A percentile compares a stretch with the other conserved stretches of the same genome.
phyloP scores from a whole-genome alignment of 2,797 vertebrate genomes.

The Astyanax mexicanus region DNA sequence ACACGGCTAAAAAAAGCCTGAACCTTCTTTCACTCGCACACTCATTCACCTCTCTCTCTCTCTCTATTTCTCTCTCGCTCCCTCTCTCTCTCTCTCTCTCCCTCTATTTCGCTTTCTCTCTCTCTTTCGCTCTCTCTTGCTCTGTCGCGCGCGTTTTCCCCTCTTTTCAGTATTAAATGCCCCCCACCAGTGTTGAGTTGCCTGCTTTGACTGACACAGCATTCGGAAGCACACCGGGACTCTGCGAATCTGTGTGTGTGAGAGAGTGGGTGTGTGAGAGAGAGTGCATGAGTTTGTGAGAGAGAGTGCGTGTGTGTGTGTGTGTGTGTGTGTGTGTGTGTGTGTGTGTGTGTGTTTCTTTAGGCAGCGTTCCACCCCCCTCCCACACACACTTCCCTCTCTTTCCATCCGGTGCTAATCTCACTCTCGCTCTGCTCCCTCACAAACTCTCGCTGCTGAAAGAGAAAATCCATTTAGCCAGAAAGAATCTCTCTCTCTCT shows the following conservation, averaged over 20 bases:
- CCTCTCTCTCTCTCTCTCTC: background rate
- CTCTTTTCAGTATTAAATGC: constrained; percentile 50
- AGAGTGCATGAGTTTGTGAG: no score
- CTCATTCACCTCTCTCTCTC: background rate
- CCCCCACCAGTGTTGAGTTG: constrained; percentile 42
- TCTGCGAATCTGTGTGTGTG: constrained; percentile 31
- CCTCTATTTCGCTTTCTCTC: background rate
- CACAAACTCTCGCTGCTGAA: constrained; percentile 49
- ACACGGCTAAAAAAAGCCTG: constrained; percentile 37
- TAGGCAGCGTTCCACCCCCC: constrained; percentile 51
- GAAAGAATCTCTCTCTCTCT: constrained; percentile 32
- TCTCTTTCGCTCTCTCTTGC: constrained; percentile 1
- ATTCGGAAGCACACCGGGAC: constrained; percentile 47
- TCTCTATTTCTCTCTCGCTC: background rate
- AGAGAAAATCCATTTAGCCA: constrained; percentile 52
- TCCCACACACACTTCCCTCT: constrained; percentile 46
- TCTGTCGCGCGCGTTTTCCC: constrained; percentile 21
- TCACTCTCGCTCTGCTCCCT: constrained; percentile 48
- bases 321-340: constrained; percentile 46
- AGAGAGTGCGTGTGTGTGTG: no score
- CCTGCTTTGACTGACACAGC: constrained; percentile 56
- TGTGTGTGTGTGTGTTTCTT: constrained; percentile 50
- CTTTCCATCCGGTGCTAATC: constrained; percentile 58
- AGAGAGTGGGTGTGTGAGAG: no score
- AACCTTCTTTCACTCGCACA: constrained; percentile 25